These are phyloP conservation scores for Penaeus indicus DNA, from an alignment of 1,140 invertebrate species.

Conservation along the genomic window DNA sequence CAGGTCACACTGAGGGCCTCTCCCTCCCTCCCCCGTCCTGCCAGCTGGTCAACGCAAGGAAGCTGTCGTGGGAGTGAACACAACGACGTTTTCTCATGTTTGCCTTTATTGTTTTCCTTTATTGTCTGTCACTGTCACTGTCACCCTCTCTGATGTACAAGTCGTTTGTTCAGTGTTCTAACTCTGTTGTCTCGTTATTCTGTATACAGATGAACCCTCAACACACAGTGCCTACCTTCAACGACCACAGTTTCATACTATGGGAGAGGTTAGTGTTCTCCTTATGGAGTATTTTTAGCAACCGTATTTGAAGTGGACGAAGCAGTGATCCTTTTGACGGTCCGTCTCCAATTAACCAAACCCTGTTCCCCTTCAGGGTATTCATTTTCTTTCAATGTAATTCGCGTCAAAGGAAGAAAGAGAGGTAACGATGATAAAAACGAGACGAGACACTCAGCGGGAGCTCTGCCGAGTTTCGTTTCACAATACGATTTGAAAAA, in stretches of 20 bases:
- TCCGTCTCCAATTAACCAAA: constrained; percentile 3
- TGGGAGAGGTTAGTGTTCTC: constrained; percentile 71
- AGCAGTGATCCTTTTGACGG: background rate
- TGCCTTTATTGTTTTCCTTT: background rate
- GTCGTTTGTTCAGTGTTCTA: constrained; percentile 16
- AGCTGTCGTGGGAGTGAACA: too few species aligned
- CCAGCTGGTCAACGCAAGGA: too few species aligned
- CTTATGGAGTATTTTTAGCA: constrained; percentile 10
- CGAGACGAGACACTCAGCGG: too few species aligned
- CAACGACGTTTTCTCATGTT: background rate
- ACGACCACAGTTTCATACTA: constrained; percentile 77
- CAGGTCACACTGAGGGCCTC: too few species aligned
- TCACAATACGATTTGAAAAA: too few species aligned
- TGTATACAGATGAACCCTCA: constrained; percentile 76
- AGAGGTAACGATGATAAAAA: too few species aligned
- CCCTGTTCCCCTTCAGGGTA: too few species aligned
- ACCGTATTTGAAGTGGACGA: background rate
- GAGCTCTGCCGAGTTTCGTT: too few species aligned
- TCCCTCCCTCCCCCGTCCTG: too few species aligned
- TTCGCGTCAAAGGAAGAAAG: too few species aligned
- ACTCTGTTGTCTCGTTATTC: constrained; percentile 22
- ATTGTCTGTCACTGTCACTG: constrained; percentile 29
- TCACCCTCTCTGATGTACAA: constrained; percentile 41
- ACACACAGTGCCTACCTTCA: constrained; percentile 79
- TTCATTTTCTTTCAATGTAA: too few species aligned